Evolutionary conservation across 2,113 vertebrate species (phyloP), one percentile per base, ranked within the genome.

Genomic region (Carassius carassius): DNA sequence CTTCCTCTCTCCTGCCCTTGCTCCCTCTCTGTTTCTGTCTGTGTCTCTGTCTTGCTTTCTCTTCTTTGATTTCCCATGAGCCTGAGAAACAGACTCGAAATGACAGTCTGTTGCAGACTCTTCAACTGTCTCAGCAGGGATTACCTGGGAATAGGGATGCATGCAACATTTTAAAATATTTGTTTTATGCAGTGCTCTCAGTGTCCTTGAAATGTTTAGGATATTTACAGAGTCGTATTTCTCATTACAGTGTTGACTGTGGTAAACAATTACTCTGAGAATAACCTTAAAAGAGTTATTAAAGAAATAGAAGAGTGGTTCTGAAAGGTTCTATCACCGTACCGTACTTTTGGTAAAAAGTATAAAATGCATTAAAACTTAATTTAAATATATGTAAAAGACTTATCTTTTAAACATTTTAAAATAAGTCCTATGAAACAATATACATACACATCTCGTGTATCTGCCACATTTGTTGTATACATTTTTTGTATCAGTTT

Each of bases 61-160:
- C 69, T 81, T 88, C 84, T 89, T 83, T 92, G 91, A 92, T 93
- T 94, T 93, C 91, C 92, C 92, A 84, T 87, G 91, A 93, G 92
- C 81, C 70, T 5, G 80, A 82, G 83, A 86, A 82, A 29, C 78
- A 44, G 70, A 83, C 86, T 78, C 32, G 77, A 81, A n/a, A 62
- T 86, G 85, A 84, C 81, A 86, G 83, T 84, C 86, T 49, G 86
- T 76, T 83, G 72, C 63, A 75, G 19, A 47, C 70, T 84, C 60
- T 37, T 58, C 79, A 32, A 51, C 81, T 47, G 37, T 44, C 89
- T 89, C 86, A 77, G 54, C 23, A 75, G 65, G 84, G 86, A 90
- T 88, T 90, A 90, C 84, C 85, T 89, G 82, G 85, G 88, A 90
- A 89, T 87, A 79, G 77, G 47, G 69, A 78, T 51, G 78, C 86